phyloP scores from a whole-genome alignment of 92 coral and sea anemone genomes.

The Pocillopora grandis region DNA sequence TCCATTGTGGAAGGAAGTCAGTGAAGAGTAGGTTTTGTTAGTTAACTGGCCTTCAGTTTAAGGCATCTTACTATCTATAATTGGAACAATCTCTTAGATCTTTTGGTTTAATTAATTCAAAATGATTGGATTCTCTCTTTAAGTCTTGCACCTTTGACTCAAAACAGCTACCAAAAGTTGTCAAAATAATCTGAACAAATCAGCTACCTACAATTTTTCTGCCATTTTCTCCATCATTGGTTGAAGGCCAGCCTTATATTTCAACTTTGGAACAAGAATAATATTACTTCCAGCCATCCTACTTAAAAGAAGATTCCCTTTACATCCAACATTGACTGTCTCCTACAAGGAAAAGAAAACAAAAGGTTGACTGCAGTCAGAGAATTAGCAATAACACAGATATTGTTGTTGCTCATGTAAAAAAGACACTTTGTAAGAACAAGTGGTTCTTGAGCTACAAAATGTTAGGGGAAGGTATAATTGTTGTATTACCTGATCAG shows the following conservation, averaged over 20 bases:
- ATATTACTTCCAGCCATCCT: slow-evolving; percentile 59
- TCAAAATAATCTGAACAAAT: neutral
- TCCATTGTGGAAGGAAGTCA: too few species aligned
- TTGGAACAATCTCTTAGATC: too few species aligned
- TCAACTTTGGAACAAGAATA: slow-evolving; percentile 54
- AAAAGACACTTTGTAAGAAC: neutral
- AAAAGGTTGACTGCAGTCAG: neutral
- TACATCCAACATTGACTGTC: slow-evolving; percentile 43
- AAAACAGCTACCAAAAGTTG: neutral
- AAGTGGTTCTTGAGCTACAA: neutral
- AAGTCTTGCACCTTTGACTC: too few species aligned
- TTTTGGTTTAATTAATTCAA: too few species aligned
- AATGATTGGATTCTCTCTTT: too few species aligned
- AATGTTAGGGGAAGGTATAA: too few species aligned
- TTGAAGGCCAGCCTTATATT: slow-evolving; percentile 46
- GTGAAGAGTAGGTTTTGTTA: too few species aligned
- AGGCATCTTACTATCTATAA: too few species aligned
- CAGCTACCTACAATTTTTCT: slow-evolving; percentile 33
- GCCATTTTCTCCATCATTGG: slow-evolving; percentile 77
- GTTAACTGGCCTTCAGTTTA: too few species aligned
- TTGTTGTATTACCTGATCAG: slow-evolving; percentile 42
- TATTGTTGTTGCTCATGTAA: neutral
- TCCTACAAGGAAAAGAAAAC: neutral
- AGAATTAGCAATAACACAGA: neutral
- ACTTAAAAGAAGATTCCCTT: slow-evolving; percentile 72